Evolutionary conservation across 2,888 invertebrate species (phyloP).

Genomic region (Ophion ventricosus): DNA sequence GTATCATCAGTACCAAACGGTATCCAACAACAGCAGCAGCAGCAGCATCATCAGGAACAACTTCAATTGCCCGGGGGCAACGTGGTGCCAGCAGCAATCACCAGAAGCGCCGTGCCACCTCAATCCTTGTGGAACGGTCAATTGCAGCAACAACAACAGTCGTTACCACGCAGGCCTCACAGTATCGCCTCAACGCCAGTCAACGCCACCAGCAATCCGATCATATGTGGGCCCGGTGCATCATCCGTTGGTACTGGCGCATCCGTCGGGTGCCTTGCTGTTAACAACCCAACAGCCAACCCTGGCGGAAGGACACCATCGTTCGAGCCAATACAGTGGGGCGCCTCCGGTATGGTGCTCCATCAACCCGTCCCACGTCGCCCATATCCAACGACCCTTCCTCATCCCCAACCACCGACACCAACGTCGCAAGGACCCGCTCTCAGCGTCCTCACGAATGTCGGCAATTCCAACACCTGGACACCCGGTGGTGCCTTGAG

Average conservation of each 20-base stretch:
- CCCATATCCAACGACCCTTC: conserved; percentile 83
- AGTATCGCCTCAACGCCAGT: conserved; percentile 86
- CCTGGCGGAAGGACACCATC: conserved; percentile 73
- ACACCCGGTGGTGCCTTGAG: conserved; percentile 76
- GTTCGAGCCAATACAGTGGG: conserved; percentile 81
- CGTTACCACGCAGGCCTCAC: conserved; percentile 85
- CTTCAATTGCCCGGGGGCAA: conserved; percentile 66
- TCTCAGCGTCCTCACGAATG: conserved; percentile 75
- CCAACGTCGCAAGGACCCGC: conserved; percentile 82
- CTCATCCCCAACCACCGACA: conserved; percentile 85
- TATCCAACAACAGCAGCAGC: conserved; percentile 68
- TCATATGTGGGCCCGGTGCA: conserved; percentile 61
- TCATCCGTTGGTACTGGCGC: conserved; percentile 70
- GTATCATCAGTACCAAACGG: conserved; percentile 70
- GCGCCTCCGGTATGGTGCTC: conserved; percentile 80
- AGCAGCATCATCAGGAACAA: conserved; percentile 66
- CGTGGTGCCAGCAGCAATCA: conserved; percentile 62
- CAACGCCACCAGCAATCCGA: conserved; percentile 70
- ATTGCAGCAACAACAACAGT: conserved; percentile 76
- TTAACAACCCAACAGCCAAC: conserved; percentile 31
- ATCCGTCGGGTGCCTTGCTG: conserved; percentile 63
- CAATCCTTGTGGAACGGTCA: conserved; percentile 81
- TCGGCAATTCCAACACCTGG: conserved; percentile 79
- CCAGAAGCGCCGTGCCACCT: conserved; percentile 79
- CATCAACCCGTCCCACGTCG: conserved; percentile 82